Conservation (phyloP, 2,888 invertebrate species). For the Linnaemya vulpina region DNA sequence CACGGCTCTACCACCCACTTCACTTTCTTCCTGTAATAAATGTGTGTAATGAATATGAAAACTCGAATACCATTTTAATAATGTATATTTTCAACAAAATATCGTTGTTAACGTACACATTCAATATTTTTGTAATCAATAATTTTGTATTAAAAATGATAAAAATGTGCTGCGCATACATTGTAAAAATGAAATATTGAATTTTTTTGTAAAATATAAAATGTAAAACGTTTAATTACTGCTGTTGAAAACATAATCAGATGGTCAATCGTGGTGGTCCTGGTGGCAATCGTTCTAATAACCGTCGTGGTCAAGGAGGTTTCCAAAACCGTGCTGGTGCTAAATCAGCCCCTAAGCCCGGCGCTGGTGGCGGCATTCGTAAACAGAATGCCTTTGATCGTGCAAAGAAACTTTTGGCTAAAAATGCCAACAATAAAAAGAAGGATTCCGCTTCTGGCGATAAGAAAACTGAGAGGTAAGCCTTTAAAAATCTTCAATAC, state of each 20-base stretch:
- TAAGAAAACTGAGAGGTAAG: constrained; percentile 84
- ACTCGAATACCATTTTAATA: constrained; percentile 40
- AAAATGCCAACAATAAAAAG: constrained; percentile 84
- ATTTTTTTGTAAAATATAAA: constrained; percentile 9
- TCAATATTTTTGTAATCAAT: constrained; percentile 33
- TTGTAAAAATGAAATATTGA: constrained; percentile 31
- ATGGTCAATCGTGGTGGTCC: constrained; percentile 83
- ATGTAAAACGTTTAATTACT: constrained; percentile 15
- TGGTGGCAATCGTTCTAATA: constrained; percentile 78
- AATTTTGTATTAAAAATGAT: constrained; percentile 14
- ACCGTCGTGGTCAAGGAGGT: constrained; percentile 81
- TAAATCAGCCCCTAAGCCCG: constrained; percentile 82
- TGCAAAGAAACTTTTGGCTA: constrained; percentile 84
- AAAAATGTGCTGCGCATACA: constrained; percentile 22
- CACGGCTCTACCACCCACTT: constrained; percentile 22
- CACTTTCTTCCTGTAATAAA: constrained; percentile 47
- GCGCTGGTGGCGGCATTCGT: constrained; percentile 83
- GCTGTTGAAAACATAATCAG: constrained; percentile 75
- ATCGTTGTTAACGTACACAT: constrained; percentile 20
- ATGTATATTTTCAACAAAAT: constrained; percentile 51
- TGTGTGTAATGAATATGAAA: constrained; percentile 53
- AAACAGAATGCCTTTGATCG: constrained; percentile 84
- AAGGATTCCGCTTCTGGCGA: constrained; percentile 84
- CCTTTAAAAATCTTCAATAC: constrained; percentile 77
- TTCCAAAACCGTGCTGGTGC: constrained; percentile 83